Percentiles rank a stretch among this genome's conserved stretches.
phyloP scores from a whole-genome alignment of 2,113 vertebrate genomes.

The Chamaetylas fuelleborni region DNA sequence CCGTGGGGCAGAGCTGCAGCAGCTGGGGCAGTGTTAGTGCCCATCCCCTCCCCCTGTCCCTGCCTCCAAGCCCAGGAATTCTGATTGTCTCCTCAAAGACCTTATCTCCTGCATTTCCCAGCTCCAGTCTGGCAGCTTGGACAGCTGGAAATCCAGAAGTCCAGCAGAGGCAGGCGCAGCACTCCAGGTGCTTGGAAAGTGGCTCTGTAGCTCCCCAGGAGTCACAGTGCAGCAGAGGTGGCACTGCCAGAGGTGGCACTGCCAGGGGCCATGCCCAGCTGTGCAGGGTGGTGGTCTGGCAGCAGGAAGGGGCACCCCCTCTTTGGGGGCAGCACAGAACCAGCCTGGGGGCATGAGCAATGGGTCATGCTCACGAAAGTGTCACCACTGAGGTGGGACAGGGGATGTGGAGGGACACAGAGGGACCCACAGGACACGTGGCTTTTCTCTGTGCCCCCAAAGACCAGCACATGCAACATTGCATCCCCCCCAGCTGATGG shows the following conservation, averaged over 20 bases:
- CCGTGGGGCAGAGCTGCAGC: background rate
- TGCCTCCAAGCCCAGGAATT: background rate
- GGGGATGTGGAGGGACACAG: background rate
- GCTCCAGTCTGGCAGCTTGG: background rate
- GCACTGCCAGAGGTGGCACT: background rate
- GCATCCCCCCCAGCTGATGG: background rate
- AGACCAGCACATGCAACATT: fast-evolving
- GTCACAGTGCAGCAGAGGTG: background rate
- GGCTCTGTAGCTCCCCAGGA: background rate
- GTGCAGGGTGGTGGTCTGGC: background rate
- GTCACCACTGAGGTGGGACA: background rate
- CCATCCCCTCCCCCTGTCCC: background rate
- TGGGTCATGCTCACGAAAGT: fast-evolving
- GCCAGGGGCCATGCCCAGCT: background rate
- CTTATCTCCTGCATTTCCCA: background rate
- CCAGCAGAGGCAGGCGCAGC: background rate
- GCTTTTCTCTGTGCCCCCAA: background rate
- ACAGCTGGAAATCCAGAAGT: background rate
- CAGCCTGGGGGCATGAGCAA: fast-evolving
- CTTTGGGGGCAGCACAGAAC: background rate
- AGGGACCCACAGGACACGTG: background rate
- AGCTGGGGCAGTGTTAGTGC: background rate
- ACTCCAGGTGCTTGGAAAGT: fast-evolving
- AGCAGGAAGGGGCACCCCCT: background rate
- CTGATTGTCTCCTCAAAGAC: background rate